These are phyloP conservation scores for Zaprionus vittiger DNA, from an alignment of 1,140 invertebrate genomes.

Conservation along the genomic window DNA sequence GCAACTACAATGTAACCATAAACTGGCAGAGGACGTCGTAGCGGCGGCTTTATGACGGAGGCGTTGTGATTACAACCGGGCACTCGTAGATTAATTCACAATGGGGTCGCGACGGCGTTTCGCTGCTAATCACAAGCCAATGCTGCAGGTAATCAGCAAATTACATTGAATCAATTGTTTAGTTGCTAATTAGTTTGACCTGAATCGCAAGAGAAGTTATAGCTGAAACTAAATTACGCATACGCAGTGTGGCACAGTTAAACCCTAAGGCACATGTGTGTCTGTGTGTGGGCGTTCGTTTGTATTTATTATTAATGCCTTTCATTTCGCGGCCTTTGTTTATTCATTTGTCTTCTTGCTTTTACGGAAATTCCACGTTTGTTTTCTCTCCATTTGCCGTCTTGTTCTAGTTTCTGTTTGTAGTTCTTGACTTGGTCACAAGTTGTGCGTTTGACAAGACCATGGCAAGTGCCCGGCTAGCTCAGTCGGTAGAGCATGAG, in stretches of 20 bases:
- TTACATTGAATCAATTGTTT: slow-evolving; percentile 39
- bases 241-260: slow-evolving; percentile 48
- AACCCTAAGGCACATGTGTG: slow-evolving; percentile 1
- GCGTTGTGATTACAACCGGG: slow-evolving; percentile 7
- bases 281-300: slow-evolving; percentile 18
- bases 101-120: slow-evolving; percentile 7
- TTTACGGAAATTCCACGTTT: slow-evolving; percentile 8
- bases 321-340: neutral
- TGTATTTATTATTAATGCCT: slow-evolving; percentile 2
- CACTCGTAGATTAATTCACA: slow-evolving; percentile 23
- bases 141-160: slow-evolving; percentile 35
- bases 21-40: neutral
- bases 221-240: slow-evolving; percentile 46
- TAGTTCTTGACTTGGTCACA: slow-evolving; percentile 20
- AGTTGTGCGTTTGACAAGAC: neutral
- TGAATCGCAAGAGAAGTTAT: slow-evolving; percentile 18
- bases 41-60: too few relatives aligned
- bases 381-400: neutral
- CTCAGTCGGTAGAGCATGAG: slow-evolving; percentile 96
- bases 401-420: slow-evolving; percentile 9
- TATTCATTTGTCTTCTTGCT: slow-evolving; percentile 5
- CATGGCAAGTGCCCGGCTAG: slow-evolving; percentile 88
- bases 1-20: slow-evolving; percentile 39
- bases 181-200: slow-evolving; percentile 62
- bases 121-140: slow-evolving; percentile 11